phyloP scores from a whole-genome alignment of 2,888 invertebrate genomes.

The Tubulanus polymorphus region DNA sequence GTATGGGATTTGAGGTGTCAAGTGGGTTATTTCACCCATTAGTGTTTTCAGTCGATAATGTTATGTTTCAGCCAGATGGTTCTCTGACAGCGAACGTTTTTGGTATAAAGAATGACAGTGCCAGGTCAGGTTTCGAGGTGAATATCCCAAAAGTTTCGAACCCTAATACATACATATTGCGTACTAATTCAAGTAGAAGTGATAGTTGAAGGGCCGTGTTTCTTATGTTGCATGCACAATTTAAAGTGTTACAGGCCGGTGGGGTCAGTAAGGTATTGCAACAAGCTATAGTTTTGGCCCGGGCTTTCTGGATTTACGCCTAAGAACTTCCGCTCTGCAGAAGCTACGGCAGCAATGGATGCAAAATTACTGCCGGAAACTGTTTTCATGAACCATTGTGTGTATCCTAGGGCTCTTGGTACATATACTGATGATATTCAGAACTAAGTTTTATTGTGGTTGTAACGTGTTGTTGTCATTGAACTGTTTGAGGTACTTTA shows the following conservation, averaged over 20 bases:
- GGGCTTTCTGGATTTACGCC: background rate
- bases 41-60: background rate
- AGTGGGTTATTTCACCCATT: background rate
- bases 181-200: no score
- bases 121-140: background rate
- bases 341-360: background rate
- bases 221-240: background rate
- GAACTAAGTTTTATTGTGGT: no score
- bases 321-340: background rate
- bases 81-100: background rate
- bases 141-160: background rate
- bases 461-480: no score
- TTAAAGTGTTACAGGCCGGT: background rate
- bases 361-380: background rate
- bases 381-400: no score
- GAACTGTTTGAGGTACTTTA: no score
- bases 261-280: background rate
- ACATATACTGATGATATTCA: no score
- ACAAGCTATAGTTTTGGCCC: background rate
- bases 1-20: background rate
- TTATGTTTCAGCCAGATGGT: background rate
- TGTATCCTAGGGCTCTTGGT: no score
- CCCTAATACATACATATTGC: no score
- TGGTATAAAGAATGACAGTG: background rate
- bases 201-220: no score